Evolutionary conservation across 2,113 vertebrate genomes (phyloP).

Genomic region (Seriola rivoliana): DNA sequence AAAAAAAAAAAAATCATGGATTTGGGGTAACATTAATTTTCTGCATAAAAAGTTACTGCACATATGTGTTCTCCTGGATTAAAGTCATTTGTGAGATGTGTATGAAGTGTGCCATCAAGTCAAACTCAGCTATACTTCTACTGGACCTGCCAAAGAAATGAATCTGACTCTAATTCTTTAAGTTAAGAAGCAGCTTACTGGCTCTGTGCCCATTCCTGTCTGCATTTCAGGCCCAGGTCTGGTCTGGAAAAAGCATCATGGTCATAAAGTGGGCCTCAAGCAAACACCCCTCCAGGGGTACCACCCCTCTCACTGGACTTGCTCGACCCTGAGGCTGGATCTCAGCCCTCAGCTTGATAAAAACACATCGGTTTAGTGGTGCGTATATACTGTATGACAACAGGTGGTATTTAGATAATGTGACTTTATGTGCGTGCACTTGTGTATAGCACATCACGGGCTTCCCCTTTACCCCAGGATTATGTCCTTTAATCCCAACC

Average conservation of each 20-base stretch:
- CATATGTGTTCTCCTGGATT: conserved; percentile 11
- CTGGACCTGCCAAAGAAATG: conserved; percentile 35
- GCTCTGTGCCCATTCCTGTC: conserved; percentile 62
- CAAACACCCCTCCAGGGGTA: conserved; percentile 77
- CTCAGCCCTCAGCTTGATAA: conserved; percentile 49
- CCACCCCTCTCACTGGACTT: conserved; percentile 55
- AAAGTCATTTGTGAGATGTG: neutral
- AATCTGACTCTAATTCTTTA: conserved; percentile 34
- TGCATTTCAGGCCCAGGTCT: conserved; percentile 61
- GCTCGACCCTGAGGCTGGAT: conserved; percentile 52
- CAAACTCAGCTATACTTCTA: conserved; percentile 31
- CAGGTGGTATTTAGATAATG: conserved; percentile 67
- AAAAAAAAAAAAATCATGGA: conserved; percentile 7
- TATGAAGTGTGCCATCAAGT: neutral
- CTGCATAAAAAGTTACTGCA: conserved; percentile 1
- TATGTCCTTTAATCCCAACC: conserved; percentile 51
- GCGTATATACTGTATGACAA: conserved; percentile 33
- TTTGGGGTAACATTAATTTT: conserved; percentile 25
- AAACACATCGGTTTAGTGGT: conserved; percentile 39
- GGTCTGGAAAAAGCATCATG: conserved; percentile 84
- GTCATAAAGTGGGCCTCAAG: conserved; percentile 77
- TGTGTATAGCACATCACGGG: conserved; percentile 20
- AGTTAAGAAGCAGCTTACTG: conserved; percentile 60
- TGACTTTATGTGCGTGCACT: conserved; percentile 40
- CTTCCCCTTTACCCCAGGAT: conserved; percentile 15